phyloP scores from a whole-genome alignment of 2,888 invertebrate species.

The Bugulina stolonifera region DNA sequence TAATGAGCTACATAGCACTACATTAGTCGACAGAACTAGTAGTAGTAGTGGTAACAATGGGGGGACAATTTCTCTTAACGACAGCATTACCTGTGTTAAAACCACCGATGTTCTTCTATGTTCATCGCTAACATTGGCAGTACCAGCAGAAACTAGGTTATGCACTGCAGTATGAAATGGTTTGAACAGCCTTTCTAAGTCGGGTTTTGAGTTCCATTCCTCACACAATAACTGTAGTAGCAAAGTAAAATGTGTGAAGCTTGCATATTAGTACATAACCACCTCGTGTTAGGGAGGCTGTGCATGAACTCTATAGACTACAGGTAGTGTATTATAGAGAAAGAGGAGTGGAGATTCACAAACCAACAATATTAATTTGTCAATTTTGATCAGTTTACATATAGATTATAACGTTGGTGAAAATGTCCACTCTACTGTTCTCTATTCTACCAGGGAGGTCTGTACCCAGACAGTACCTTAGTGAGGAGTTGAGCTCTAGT shows the following conservation, averaged over 20 bases:
- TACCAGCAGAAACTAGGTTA: constrained; percentile 11
- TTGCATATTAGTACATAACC: too few relatives aligned
- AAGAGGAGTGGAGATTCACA: too few relatives aligned
- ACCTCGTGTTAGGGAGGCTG: too few relatives aligned
- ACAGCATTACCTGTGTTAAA: background rate
- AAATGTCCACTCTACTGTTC: too few relatives aligned
- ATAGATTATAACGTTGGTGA: too few relatives aligned
- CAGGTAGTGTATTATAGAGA: too few relatives aligned
- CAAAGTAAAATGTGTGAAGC: constrained; percentile 6
- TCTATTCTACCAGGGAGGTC: too few relatives aligned
- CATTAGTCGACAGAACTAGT: background rate
- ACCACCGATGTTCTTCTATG: constrained; percentile 9
- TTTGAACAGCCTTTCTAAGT: constrained; percentile 14
- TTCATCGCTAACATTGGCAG: background rate
- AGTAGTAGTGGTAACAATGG: too few relatives aligned
- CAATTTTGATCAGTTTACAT: too few relatives aligned
- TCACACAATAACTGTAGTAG: constrained; percentile 21
- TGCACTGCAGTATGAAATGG: constrained; percentile 21
- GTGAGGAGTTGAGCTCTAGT: constrained; percentile 47
- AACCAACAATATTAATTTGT: too few relatives aligned
- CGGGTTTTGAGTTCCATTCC: constrained; percentile 20
- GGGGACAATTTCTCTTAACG: background rate
- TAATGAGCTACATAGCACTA: background rate
- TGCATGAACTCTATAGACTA: too few relatives aligned
- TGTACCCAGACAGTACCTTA: constrained; percentile 37